Base-by-base conservation (phyloP, 23 tunicate genomes). In the Ascidia mentula region DNA sequence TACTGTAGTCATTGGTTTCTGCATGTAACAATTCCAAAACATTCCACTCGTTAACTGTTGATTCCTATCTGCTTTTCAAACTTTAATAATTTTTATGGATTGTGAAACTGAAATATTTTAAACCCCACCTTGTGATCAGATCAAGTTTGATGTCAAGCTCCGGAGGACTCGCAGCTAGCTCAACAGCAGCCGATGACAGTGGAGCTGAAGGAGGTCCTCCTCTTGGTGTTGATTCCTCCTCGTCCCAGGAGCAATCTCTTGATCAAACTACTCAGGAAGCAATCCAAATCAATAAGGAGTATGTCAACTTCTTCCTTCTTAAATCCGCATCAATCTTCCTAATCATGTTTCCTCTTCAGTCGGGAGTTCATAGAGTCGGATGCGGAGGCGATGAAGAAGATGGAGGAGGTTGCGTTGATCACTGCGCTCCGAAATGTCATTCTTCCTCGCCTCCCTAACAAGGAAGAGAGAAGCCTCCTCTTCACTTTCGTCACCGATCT, bases 361-460 rank as follows among this genome's bases (percentile, higher is more conserved):
- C 86, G 89, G 34, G 83, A 77, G 38, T 40, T 46, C 3, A 72
- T 87, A 36, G 97, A 92, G 71, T 89, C 86, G 37, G 97, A 91
- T 72, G 85, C 85, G 12, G 97, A 92, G 38, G 73, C 77, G 31
- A 82, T 92, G 97, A 77, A 75, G 60, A 92, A 87, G 78, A 81
- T 93, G 80, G 98, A 93, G 65, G 93, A 93, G 70, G 81, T 89
- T 72, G 98, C 92, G 26, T 39, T 93, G 31, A 89, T 84, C 32
- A 83, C 89, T 8, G 87, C 92, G 22, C 80, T 93, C 38, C 86
- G 93, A 36, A 88, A 93, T 85, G 46, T 89, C 72, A 72, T 84
- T 31, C 45, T 53, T 53, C 98, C 98, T 30, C 82, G 98, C 0
- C 77, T 88, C 34, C 79, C 76, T 33, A 73, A 18, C 9, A 59